Base-by-base conservation (phyloP, 2,113 vertebrate genomes). In the Dryoscopus gambensis region DNA sequence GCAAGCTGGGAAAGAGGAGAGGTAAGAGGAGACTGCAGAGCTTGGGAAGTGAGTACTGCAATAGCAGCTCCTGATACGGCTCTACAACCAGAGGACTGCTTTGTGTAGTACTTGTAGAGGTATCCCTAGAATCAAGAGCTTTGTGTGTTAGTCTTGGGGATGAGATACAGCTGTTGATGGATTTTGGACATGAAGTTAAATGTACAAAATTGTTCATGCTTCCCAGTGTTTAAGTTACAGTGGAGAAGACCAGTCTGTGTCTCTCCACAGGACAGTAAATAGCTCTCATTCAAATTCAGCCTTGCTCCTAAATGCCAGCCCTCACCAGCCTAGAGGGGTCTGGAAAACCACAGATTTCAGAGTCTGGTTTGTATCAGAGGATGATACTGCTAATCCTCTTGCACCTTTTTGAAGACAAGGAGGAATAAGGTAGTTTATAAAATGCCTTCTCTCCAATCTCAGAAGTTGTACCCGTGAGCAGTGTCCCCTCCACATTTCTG, bases 401-500 rank as follows among this genome's bases (percentile, higher is more conserved):
- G 11, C 22, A 42, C 7, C 10, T 59, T 71, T 84, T 27, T 10
- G 8, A 68, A 92, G 33, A 87, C 1, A 2, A 80, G 4, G 19
- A 60, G 28, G 16, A 84, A 81, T 23, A 35, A 55, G 10, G 11
- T 50, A 25, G 15, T 91, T 87, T 53, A 77, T 52, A 62, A 81
- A n/a, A 28, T 12, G 20, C 33, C 47, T 70, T 52, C 15, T 76
- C 31, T 81, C 28, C 39, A 50, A 2, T 33, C 10, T 75, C 49
- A 78, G 50, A 64, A 84, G 52, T 6, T 75, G 42, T 21, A 67
- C 9, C 10, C 0, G 0, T n/a, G 47, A 82, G 42, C 55, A 63
- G 82, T 30, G 22, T 44, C 15, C 7, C 18, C 27, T 49, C 22
- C 22, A 9, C 0, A 0, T 68, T 76, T 80, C 53, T 69, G 40